These are phyloP conservation scores for Phorcus lineatus DNA, from an alignment of 2,888 invertebrate species.

Conservation along the genomic window DNA sequence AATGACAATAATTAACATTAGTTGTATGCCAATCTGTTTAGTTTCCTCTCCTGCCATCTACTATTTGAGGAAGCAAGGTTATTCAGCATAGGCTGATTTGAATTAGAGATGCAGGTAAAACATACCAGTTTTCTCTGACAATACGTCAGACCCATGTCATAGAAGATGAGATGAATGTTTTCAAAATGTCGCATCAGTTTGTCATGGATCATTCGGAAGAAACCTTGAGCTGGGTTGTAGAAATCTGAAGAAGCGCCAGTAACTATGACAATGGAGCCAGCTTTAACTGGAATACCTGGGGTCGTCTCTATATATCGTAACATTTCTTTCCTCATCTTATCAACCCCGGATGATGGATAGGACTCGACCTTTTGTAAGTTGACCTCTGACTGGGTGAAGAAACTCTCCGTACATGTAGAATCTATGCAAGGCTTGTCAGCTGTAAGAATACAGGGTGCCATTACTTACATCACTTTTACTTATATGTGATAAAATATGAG, in stretches of 20 bases:
- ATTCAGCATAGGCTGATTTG: neutral
- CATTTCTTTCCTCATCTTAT: neutral
- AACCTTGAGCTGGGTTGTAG: neutral
- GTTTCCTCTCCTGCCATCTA: too few relatives aligned
- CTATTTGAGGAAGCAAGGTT: too few relatives aligned
- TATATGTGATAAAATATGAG: too few relatives aligned
- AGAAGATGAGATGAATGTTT: conserved; percentile 2
- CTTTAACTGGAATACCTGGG: neutral
- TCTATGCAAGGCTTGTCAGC: neutral
- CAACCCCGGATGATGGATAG: neutral
- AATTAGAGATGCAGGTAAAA: neutral
- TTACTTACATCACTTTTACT: too few relatives aligned
- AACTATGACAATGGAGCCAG: neutral
- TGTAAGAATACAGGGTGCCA: neutral
- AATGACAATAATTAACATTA: too few relatives aligned
- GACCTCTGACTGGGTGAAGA: neutral
- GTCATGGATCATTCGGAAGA: neutral
- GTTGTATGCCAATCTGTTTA: too few relatives aligned
- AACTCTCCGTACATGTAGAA: neutral
- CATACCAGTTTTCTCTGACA: conserved; percentile 10
- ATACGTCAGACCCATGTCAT: neutral
- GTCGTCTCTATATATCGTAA: neutral
- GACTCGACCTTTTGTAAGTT: neutral
- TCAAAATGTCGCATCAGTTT: neutral
- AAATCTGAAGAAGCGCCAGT: conserved; percentile 11